A percentile compares a stretch with the other conserved stretches of the same genome.
These are phyloP conservation scores for Cinara cedri DNA, from an alignment of 2,888 invertebrate genomes.

Conservation along the genomic window DNA sequence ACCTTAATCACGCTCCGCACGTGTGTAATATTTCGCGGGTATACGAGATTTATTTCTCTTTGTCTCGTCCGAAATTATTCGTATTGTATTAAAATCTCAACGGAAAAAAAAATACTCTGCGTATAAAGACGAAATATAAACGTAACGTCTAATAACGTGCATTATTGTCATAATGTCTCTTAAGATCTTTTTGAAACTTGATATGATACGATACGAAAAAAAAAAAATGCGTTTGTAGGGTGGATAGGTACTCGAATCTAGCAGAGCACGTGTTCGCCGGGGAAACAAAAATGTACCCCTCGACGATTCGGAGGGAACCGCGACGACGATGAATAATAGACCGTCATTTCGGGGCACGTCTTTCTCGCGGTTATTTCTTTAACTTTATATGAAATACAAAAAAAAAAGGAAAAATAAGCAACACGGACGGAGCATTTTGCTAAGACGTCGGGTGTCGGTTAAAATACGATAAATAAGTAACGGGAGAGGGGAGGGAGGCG, in stretches of 20 bases:
- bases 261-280: not conserved
- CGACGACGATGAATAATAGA: conserved; percentile 43
- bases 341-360: conserved; percentile 14
- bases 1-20: not conserved
- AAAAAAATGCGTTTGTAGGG: too few species aligned
- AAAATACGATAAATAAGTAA: conserved; percentile 54
- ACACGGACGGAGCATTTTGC: conserved; percentile 35
- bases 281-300: not conserved
- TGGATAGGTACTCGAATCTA: too few species aligned
- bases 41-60: too few species aligned
- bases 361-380: conserved; percentile 45
- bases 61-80: conserved; percentile 23
- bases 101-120: not conserved
- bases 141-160: not conserved
- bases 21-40: too few species aligned
- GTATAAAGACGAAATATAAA: not conserved
- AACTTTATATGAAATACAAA: conserved; percentile 8
- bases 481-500: not conserved
- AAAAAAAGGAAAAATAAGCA: not conserved
- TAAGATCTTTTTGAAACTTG: not conserved
- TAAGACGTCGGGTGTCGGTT: conserved; percentile 54
- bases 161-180: not conserved
- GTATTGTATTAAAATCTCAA: not conserved
- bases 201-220: too few species aligned
- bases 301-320: conserved; percentile 31